phyloP scores from a whole-genome alignment of 2,888 invertebrate species.

The Caenorhabditis plicata region DNA sequence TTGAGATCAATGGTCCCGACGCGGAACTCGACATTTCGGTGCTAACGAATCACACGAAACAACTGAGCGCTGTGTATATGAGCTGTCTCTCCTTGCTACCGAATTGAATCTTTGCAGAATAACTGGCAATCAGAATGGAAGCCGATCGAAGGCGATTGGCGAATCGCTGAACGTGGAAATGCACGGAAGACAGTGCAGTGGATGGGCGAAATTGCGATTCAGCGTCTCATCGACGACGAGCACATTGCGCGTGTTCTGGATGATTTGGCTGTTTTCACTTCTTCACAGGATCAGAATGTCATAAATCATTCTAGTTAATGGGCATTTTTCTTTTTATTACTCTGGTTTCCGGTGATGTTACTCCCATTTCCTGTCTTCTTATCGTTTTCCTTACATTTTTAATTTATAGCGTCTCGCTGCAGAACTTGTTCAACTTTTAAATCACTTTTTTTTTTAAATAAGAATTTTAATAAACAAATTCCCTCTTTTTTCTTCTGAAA shows the following conservation, averaged over 20 bases:
- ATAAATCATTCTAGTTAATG: too few species aligned
- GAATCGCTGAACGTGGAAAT: constrained; percentile 15
- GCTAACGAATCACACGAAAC: too few species aligned
- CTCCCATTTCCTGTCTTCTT: too few species aligned
- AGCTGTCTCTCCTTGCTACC: too few species aligned
- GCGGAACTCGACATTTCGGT: too few species aligned
- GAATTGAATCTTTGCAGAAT: constrained; percentile 6
- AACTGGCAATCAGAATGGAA: constrained; percentile 18
- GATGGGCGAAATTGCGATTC: constrained; percentile 3
- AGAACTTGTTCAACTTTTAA: too few species aligned
- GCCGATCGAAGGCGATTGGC: constrained; percentile 15
- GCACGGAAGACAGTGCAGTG: constrained; percentile 6
- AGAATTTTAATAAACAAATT: neutral
- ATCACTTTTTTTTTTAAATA: too few species aligned
- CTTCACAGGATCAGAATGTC: neutral
- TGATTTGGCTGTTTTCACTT: neutral
- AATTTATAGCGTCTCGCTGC: too few species aligned
- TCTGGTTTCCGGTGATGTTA: too few species aligned
- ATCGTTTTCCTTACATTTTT: too few species aligned
- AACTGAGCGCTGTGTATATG: constrained; percentile 1
- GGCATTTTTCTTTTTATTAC: too few species aligned
- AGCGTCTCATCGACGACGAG: neutral
- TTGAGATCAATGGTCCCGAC: too few species aligned
- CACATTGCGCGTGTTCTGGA: constrained; percentile 1
- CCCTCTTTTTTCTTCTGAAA: neutral